phyloP scores from a whole-genome alignment of 2,113 vertebrate species.

The Ardeotis arabs region DNA sequence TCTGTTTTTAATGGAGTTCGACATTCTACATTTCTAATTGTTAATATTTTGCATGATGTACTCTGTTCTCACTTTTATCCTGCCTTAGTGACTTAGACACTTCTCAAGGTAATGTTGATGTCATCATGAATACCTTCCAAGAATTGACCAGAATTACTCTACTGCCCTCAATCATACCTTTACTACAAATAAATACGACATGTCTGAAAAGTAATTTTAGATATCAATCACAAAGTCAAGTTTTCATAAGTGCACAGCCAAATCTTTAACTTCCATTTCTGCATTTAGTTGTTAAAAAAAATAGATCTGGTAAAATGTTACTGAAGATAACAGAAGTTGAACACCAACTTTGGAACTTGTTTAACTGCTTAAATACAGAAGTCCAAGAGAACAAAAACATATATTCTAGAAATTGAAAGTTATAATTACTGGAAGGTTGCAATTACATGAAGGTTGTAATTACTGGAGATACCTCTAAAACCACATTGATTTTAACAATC shows the following conservation, averaged over 20 bases:
- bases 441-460: neutral
- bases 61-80: neutral
- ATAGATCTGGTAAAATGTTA: neutral
- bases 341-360: neutral
- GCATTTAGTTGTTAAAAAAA: neutral
- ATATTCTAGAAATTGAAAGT: neutral
- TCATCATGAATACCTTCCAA: neutral
- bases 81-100: neutral
- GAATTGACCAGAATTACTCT: neutral
- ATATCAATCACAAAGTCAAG: neutral
- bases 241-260: neutral
- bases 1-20: neutral
- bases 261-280: neutral
- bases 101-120: neutral
- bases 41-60: neutral
- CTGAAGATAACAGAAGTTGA: neutral
- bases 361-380: neutral
- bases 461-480: neutral
- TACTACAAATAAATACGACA: neutral
- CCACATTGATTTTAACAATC: neutral
- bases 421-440: neutral
- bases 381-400: neutral
- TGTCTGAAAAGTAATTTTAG: neutral
- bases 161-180: neutral
- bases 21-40: neutral